Base-by-base conservation (phyloP, 2,888 invertebrate genomes). In the Drosophila pseudotalamancana region DNA sequence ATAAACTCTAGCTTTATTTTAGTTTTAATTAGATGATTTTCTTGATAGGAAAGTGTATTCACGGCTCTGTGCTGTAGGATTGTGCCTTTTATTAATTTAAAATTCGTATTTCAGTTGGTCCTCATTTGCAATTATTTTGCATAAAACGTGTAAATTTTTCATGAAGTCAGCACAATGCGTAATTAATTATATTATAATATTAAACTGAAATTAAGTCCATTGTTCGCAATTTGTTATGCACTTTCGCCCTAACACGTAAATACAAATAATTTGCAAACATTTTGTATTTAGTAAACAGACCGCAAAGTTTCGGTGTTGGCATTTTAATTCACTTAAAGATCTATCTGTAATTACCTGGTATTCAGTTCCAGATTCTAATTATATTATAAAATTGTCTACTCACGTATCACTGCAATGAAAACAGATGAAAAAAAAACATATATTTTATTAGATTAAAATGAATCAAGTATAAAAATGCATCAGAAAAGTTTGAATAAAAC, bases 401-500 rank as follows among this genome's bases (percentile, higher is more conserved):
- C 86, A 89, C 89, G 87, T 81, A 74, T 89, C 89, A 64, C 89
- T 89, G 80, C n/a, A 89, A 88, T 12, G 71, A 87, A 54, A 63
- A 16, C 45, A 46, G 43, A 25, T 4, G 18, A 39, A 37, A 51
- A 42, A 39, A 21, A n/a, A n/a, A n/a, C n/a, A n/a, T n/a, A n/a
- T n/a, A n/a, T n/a, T n/a, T n/a, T n/a, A n/a, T n/a, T n/a, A n/a
- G n/a, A n/a, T n/a, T n/a, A n/a, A n/a, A n/a, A n/a, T n/a, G n/a
- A n/a, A n/a, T n/a, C n/a, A n/a, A n/a, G n/a, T n/a, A n/a, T n/a
- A n/a, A n/a, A n/a, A n/a, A n/a, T n/a, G n/a, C 6, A 25, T 50
- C 34, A 59, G 6, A 18, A 27, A 18, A 6, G 27, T 43, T 12
- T n/a, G 18, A 43, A 29, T 12, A 8, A 8, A 6, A 27, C 4